phyloP scores from a whole-genome alignment of 2,797 vertebrate species.

The Cuculus canorus region DNA sequence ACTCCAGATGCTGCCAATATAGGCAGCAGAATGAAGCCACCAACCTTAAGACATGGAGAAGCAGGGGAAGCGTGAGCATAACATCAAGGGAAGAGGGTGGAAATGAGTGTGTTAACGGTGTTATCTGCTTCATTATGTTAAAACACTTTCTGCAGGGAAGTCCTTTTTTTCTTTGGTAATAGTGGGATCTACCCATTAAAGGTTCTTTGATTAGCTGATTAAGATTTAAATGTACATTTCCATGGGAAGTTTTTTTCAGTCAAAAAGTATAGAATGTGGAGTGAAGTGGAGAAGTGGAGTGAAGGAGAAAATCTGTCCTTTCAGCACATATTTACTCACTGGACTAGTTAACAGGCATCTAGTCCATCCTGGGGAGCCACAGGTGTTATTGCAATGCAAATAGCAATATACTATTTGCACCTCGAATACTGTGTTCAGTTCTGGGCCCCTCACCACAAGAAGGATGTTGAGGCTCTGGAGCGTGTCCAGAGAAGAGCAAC shows the following conservation, averaged over 20 bases:
- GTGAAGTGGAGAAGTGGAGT: not conserved
- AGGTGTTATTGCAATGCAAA: not conserved
- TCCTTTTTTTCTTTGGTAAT: not conserved
- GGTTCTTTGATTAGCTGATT: not conserved
- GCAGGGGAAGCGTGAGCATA: not conserved
- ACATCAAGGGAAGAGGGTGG: not conserved
- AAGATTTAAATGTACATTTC: not conserved
- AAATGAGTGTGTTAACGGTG: not conserved
- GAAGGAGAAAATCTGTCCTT: not conserved
- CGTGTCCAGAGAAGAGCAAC: too few relatives aligned
- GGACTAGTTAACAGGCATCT: not conserved
- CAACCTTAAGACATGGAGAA: not conserved
- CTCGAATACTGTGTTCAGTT: too few relatives aligned
- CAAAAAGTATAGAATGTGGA: not conserved
- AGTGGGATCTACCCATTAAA: not conserved
- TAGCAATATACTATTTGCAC: not conserved
- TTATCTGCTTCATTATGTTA: not conserved
- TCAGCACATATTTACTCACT: not conserved
- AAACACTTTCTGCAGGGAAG: not conserved
- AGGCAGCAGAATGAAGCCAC: not conserved
- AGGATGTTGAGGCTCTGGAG: too few relatives aligned
- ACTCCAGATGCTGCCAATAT: not conserved
- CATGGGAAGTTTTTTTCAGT: not conserved
- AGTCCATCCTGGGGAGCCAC: not conserved
- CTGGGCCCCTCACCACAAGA: too few relatives aligned